Conservation (phyloP, 2,113 vertebrate genomes). For the Caracal caracal region DNA sequence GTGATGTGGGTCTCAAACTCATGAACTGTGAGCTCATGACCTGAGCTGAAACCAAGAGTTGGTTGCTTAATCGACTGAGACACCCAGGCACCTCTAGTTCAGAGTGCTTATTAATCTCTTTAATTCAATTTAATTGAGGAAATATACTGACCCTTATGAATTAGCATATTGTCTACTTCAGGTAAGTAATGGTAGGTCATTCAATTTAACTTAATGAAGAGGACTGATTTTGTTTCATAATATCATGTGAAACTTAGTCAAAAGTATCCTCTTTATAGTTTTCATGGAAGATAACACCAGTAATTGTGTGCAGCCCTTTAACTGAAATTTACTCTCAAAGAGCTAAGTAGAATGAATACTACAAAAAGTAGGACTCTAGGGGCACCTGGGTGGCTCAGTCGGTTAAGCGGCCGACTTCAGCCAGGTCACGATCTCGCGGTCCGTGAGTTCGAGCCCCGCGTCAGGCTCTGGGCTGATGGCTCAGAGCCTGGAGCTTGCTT, state of each 20-base stretch:
- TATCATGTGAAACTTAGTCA: background rate
- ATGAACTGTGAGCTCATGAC: too few relatives aligned
- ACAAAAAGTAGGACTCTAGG: background rate
- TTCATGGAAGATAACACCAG: background rate
- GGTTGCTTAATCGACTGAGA: too few relatives aligned
- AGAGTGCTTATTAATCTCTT: background rate
- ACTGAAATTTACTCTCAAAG: background rate
- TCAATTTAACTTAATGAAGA: constrained; percentile 13
- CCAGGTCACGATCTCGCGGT: too few relatives aligned
- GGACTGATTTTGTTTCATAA: background rate
- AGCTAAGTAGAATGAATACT: background rate
- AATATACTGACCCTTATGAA: background rate
- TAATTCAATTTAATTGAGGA: constrained; percentile 1
- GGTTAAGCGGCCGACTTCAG: too few relatives aligned
- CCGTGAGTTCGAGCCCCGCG: too few relatives aligned
- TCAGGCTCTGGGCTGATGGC: too few relatives aligned
- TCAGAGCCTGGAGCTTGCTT: too few relatives aligned
- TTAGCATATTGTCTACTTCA: constrained; percentile 9
- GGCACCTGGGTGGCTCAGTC: too few relatives aligned
- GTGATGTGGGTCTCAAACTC: too few relatives aligned
- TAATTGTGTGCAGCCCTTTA: background rate
- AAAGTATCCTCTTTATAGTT: constrained; percentile 39
- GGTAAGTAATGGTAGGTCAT: background rate
- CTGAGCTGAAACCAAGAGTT: too few relatives aligned
- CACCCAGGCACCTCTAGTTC: background rate